phyloP scores from a whole-genome alignment of 2,888 invertebrate species.

The Pristionchus entomophagus region DNA sequence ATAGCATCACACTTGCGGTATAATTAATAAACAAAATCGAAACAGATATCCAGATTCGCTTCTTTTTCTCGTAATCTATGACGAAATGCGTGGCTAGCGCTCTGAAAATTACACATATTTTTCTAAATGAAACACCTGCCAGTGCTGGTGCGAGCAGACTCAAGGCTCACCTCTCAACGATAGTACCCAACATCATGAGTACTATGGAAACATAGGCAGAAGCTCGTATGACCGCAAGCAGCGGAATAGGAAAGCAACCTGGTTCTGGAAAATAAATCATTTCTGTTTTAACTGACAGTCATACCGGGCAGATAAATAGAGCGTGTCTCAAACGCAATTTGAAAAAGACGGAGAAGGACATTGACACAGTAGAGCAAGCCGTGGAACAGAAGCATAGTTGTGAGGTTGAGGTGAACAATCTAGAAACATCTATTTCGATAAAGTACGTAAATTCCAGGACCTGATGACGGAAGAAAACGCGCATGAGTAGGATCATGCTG shows the following conservation, averaged over 20 bases:
- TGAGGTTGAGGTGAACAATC: conserved; percentile 14
- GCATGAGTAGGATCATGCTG: background rate
- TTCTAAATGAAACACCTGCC: background rate
- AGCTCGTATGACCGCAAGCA: background rate
- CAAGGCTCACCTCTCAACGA: conserved; percentile 1
- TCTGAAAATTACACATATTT: background rate
- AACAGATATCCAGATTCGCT: background rate
- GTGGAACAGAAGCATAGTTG: background rate
- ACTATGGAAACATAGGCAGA: background rate
- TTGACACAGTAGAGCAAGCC: background rate
- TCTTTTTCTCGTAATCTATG: background rate
- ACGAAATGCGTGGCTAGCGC: conserved; percentile 3
- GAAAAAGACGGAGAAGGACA: background rate
- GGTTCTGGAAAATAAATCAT: background rate
- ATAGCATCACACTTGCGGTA: background rate
- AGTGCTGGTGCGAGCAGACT: too few relatives aligned
- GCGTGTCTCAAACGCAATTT: background rate
- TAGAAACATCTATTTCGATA: background rate
- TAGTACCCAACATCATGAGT: background rate
- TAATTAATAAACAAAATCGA: background rate
- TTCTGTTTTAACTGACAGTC: background rate
- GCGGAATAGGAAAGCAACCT: background rate
- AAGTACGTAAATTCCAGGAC: background rate
- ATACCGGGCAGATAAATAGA: background rate
- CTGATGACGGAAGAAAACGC: background rate